phyloP scores from a whole-genome alignment of 2,888 invertebrate genomes.

The Belgica antarctica region DNA sequence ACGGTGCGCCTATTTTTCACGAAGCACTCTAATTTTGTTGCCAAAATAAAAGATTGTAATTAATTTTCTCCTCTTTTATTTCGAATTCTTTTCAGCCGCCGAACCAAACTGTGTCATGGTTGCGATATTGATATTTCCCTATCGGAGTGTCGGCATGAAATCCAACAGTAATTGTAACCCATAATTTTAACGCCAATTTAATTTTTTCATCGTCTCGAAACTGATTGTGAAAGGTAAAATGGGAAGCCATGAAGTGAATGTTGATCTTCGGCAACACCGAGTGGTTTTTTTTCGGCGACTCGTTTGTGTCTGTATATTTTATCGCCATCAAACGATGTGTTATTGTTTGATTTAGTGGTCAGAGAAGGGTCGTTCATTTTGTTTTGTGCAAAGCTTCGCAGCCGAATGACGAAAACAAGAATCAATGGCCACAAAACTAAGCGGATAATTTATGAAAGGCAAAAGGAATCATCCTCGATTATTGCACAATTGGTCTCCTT shows the following conservation, averaged over 20 bases:
- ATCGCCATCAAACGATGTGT: constrained; percentile 4
- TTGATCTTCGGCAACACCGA: not conserved
- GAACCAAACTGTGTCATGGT: constrained; percentile 33
- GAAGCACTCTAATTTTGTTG: constrained; percentile 40
- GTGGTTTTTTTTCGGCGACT: not conserved
- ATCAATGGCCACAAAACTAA: constrained; percentile 23
- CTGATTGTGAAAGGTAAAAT: not conserved
- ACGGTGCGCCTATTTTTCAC: not conserved
- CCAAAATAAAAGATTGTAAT: constrained; percentile 42
- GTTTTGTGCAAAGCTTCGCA: not conserved
- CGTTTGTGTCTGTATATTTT: not conserved
- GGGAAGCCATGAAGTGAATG: not conserved
- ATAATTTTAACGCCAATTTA: constrained; percentile 42
- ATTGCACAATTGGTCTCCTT: constrained; percentile 30
- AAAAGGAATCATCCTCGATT: constrained; percentile 24
- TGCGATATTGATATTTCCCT: constrained; percentile 14
- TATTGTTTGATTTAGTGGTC: constrained; percentile 20
- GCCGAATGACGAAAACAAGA: not conserved
- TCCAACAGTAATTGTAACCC: constrained; percentile 28
- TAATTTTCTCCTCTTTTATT: constrained; percentile 26
- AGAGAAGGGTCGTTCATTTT: not conserved
- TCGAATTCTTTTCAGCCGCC: not conserved
- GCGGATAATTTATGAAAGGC: constrained; percentile 37
- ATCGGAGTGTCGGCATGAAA: not conserved
- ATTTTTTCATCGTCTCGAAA: not conserved